Evolutionary conservation across 1,140 invertebrate genomes (phyloP).

Genomic region (Gonioctena quinquepunctata): DNA sequence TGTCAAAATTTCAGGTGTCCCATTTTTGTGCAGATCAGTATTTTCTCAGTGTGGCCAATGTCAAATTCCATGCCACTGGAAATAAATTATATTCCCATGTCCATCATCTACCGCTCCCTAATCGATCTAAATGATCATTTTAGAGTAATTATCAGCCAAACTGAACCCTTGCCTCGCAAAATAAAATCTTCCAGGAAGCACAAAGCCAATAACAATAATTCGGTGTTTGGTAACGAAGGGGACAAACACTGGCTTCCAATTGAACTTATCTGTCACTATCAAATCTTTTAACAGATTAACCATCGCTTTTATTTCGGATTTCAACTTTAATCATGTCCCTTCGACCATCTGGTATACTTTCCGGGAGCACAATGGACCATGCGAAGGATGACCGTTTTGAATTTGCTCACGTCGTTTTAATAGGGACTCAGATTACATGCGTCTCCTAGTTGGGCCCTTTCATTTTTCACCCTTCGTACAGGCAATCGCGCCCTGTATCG

Average conservation of each 20-base stretch:
- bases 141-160: neutral
- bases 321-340: conserved; percentile 51
- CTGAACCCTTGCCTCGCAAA: neutral
- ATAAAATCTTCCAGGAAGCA: neutral
- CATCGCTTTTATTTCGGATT: conserved; percentile 49
- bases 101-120: too few species aligned
- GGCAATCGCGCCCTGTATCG: neutral
- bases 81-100: too few species aligned
- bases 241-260: conserved; percentile 8
- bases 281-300: conserved; percentile 42
- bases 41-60: too few species aligned
- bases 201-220: conserved; percentile 15
- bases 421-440: conserved; percentile 17
- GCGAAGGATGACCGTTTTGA: conserved; percentile 11
- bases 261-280: conserved; percentile 46
- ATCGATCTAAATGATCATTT: too few species aligned
- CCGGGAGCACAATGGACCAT: conserved; percentile 28
- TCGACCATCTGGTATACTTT: conserved; percentile 49
- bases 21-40: too few species aligned
- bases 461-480: neutral
- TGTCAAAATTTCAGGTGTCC: too few species aligned
- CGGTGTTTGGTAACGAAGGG: conserved; percentile 15
- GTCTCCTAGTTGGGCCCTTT: neutral
- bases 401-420: conserved; percentile 16
- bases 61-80: too few species aligned